Percentiles rank a stretch among this genome's conserved stretches.
These are phyloP conservation scores for Epirrhoe alternata DNA, from an alignment of 2,888 invertebrate species.

Conservation along the genomic window DNA sequence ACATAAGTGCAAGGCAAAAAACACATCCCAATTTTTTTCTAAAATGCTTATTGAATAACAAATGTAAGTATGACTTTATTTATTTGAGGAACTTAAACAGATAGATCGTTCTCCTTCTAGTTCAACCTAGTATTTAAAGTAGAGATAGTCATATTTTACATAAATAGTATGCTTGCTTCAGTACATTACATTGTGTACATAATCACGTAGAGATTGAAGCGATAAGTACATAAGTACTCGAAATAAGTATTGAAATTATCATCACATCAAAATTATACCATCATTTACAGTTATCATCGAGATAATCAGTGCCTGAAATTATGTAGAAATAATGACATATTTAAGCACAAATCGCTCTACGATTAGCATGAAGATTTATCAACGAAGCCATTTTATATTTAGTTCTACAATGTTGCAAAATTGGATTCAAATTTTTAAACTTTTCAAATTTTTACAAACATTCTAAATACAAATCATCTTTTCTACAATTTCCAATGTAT, in stretches of 20 bases:
- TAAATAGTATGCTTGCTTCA: background rate
- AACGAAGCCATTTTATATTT: constrained; percentile 18
- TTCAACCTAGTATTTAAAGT: background rate
- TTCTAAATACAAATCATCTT: constrained; percentile 7
- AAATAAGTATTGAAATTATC: constrained; percentile 37
- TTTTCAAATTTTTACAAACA: background rate
- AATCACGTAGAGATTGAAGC: constrained; percentile 26
- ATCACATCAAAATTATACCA: constrained; percentile 40
- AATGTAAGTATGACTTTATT: too few species aligned
- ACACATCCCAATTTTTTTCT: too few species aligned
- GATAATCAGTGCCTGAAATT: constrained; percentile 36
- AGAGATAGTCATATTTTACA: background rate
- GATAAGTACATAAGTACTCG: constrained; percentile 29
- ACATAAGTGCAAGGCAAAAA: too few species aligned
- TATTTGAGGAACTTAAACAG: too few species aligned
- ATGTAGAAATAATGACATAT: constrained; percentile 40
- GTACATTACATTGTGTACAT: constrained; percentile 2
- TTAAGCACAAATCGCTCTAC: constrained; percentile 35
- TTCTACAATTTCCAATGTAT: background rate
- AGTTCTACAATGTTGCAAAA: constrained; percentile 21
- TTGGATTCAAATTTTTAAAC: constrained; percentile 12
- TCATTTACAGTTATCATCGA: constrained; percentile 35
- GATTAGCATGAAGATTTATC: constrained; percentile 26
- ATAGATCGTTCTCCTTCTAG: background rate
- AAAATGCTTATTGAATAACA: too few species aligned